Base-by-base conservation (phyloP, 2,797 vertebrate genomes). In the Tachyglossus aculeatus region DNA sequence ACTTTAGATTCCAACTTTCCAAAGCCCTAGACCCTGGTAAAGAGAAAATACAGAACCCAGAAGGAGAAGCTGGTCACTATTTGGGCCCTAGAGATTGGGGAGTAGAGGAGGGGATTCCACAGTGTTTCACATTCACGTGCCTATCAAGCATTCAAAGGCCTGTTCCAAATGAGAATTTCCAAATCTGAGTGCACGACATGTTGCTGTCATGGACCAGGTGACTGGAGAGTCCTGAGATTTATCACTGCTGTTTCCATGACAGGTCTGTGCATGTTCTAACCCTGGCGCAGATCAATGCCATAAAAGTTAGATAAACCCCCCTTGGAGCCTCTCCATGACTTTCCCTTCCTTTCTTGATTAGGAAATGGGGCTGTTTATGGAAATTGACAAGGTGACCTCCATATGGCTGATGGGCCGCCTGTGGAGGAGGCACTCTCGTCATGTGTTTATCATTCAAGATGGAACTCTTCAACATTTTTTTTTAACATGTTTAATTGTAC, bases 311-410 rank as follows among this genome's bases (percentile, higher is more conserved):
- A 78, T 77, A 67, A 77, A 75, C 77, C 68, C 78, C 76, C 78
- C 71, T 76, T 81, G 75, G 53, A 56, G 68, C 2, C 78, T 70
- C 81, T 71, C 72, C 27, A 57, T 15, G 83, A 64, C 71, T 75
- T 64, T 74, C 80, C 43, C 21, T 81, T 68, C 60, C 60, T 80
- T 67, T 61, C 47, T 74, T 56, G 77, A 84, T 74, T 57, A 72
- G 71, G 71, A 81, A 77, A 80, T 81, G 50, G 74, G 78, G 74
- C 76, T 86, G 81, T 86, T 87, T 88, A 68, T 88, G 87, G 84
- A 78, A 81, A 84, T 69, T 78, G 81, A 62, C 78, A 84, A 80
- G 78, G 73, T 85, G 82, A 86, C 85, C 81, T 88, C 79, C 77
- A 81, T 84, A 86, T 82, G 85, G 84, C 67, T 78, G 74, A 75